phyloP scores from a whole-genome alignment of 2,113 vertebrate genomes.

The Chloebia gouldiae region DNA sequence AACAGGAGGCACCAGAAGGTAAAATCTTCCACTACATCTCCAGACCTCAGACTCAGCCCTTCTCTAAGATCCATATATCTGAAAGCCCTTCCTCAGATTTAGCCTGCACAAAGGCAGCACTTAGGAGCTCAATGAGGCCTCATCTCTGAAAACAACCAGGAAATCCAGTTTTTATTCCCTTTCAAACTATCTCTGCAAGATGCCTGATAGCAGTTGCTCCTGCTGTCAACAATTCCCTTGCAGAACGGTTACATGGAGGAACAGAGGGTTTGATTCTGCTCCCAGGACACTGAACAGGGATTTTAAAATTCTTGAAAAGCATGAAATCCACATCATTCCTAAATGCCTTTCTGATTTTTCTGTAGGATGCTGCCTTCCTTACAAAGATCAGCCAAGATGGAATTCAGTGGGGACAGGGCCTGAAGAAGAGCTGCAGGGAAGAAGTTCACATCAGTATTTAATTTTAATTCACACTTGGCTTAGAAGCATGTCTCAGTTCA shows the following conservation, averaged over 20 bases:
- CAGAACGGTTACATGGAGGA: neutral
- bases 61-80: neutral
- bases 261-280: neutral
- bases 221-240: neutral
- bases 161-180: neutral
- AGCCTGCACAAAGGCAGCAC: neutral
- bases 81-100: neutral
- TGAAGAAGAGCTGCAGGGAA: neutral
- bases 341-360: neutral
- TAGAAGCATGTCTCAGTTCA: neutral
- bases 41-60: neutral
- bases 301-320: neutral
- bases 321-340: neutral
- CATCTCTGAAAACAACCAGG: neutral
- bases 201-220: neutral
- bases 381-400: neutral
- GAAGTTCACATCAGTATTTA: neutral
- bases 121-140: accelerated
- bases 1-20: neutral
- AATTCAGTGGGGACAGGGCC: neutral
- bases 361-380: neutral
- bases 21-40: neutral
- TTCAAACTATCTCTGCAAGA: neutral
- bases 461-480: neutral
- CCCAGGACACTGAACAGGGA: neutral